Percentiles rank a stretch among this genome's conserved stretches.
These are phyloP conservation scores for Protobothrops flavoviridis DNA, from an alignment of 2,113 vertebrate species.

Conservation along the genomic window DNA sequence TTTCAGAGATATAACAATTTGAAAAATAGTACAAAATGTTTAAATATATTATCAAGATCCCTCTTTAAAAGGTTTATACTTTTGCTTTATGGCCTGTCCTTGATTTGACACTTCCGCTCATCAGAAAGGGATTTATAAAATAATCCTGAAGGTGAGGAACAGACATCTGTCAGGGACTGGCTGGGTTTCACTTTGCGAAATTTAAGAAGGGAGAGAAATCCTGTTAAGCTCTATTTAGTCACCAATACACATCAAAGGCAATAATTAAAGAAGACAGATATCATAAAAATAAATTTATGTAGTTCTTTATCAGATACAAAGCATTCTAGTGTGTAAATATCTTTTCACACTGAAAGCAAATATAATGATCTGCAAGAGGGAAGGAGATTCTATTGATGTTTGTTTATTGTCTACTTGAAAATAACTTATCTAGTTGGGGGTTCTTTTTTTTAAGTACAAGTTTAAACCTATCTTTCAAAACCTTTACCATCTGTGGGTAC, in stretches of 20 bases:
- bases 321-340: constrained; percentile 73
- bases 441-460: constrained; percentile 63
- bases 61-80: constrained; percentile 84
- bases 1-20: constrained; percentile 79
- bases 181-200: constrained; percentile 79
- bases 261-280: constrained; percentile 85
- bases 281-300: constrained; percentile 85
- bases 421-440: constrained; percentile 36
- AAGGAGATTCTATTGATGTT: constrained; percentile 62
- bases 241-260: constrained; percentile 88
- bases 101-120: constrained; percentile 85
- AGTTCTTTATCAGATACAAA: constrained; percentile 77
- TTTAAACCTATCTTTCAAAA: constrained; percentile 83
- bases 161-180: constrained; percentile 82
- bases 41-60: constrained; percentile 80
- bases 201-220: constrained; percentile 84
- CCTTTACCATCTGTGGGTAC: constrained; percentile 92
- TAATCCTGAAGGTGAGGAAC: constrained; percentile 84
- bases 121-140: constrained; percentile 87
- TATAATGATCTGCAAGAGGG: constrained; percentile 61
- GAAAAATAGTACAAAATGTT: constrained; percentile 81
- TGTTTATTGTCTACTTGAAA: constrained; percentile 68
- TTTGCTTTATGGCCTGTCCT: constrained; percentile 86
- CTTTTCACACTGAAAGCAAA: constrained; percentile 72
- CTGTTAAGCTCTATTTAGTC: constrained; percentile 86